Evolutionary conservation across 2,113 vertebrate genomes (phyloP).

Genomic region (Centropus unirufus): DNA sequence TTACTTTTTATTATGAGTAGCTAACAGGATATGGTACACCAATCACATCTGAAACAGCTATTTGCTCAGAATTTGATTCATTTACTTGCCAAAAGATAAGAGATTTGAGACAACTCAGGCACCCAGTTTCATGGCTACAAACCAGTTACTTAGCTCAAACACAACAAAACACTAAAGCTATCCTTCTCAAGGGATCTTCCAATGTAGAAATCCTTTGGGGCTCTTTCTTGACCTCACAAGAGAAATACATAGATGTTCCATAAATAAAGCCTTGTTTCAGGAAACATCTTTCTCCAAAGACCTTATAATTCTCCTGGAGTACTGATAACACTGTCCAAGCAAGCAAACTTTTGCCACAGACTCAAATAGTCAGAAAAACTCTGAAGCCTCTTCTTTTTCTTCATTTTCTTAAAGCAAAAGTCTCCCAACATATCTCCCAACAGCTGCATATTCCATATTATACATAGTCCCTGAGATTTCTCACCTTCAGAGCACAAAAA

Average conservation of each 20-base stretch:
- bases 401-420: not conserved
- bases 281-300: not conserved
- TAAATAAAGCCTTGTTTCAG: constrained; percentile 4
- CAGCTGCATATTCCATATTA: not conserved
- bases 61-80: not conserved
- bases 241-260: constrained; percentile 5
- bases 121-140: not conserved
- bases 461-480: not conserved
- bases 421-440: not conserved
- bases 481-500: not conserved
- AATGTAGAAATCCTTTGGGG: not conserved
- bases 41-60: not conserved
- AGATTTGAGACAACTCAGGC: not conserved
- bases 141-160: constrained; percentile 25
- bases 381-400: not conserved
- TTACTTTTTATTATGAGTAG: constrained; percentile 16
- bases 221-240: not conserved
- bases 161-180: constrained; percentile 9
- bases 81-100: constrained; percentile 25
- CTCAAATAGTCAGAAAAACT: not conserved
- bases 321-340: not conserved
- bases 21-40: not conserved
- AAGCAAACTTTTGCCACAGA: not conserved
- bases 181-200: not conserved
- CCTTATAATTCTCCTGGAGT: not conserved